Evolutionary conservation across 2,113 vertebrate genomes (phyloP), one percentile per base, ranked within the genome.

Genomic region (Casuarius casuarius): DNA sequence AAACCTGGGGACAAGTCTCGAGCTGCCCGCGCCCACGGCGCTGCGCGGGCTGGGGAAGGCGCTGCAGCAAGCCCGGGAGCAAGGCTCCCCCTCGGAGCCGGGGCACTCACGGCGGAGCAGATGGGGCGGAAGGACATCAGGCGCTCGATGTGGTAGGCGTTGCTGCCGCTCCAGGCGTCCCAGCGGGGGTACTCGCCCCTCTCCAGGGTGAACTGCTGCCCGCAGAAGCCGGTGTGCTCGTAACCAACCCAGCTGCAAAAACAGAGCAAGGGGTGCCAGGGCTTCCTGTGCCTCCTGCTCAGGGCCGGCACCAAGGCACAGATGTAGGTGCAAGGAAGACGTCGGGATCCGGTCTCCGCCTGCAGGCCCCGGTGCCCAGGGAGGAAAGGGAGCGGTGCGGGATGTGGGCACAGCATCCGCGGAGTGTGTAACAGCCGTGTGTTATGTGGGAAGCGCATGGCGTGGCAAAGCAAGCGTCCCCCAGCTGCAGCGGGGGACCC

Each of bases 111-210:
- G 44, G 99, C 99, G 5, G 98, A 99, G 98, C 98, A 99, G 98
- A 99, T 98, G 92, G 99, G 99, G 94, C 99, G 99, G 98, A 99
- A 99, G 97, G 99, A 99, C 98, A 99, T 99, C 97, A 99, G 98
- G 92, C 98, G 99, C 97, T 99, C 99, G 7, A 99, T 98, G 97
- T 99, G 99, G 96, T 99, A 99, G 96, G 99, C 99, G 19, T 99
- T 99, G 98, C 99, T 99, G 95, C 99, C 99, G 2, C 99, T 99
- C 99, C 99, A 99, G 42, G 99, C 98, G 51, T 99, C 99, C 99
- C 99, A 99, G 95, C 98, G 98, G 33, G 99, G 99, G 95, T 99
- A 99, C 94, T 99, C 99, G 90, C 99, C 99, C 96, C 98, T 99
- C 97, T 99, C 99, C 98, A 99, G 97, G 94, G 99, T 98, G 98